Evolutionary conservation across 2,888 invertebrate species (phyloP).

Genomic region (Eupithecia subfuscata): DNA sequence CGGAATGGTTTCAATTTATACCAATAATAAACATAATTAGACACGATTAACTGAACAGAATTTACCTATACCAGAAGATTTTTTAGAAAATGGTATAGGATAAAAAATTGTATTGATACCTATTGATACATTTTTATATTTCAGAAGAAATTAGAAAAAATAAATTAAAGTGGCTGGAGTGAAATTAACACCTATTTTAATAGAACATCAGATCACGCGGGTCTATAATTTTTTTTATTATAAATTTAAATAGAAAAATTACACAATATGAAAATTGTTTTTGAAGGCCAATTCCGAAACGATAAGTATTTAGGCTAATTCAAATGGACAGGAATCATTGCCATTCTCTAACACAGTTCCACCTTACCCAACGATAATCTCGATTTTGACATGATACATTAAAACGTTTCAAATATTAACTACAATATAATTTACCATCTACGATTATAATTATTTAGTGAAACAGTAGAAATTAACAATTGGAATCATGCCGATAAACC

Average conservation of each 20-base stretch:
- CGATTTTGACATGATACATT: slow-evolving; percentile 57
- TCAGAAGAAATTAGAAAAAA: background rate
- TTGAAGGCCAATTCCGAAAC: slow-evolving; percentile 55
- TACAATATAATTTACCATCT: slow-evolving; percentile 57
- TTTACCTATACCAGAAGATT: background rate
- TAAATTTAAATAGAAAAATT: background rate
- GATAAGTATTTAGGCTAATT: slow-evolving; percentile 63
- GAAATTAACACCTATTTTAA: background rate
- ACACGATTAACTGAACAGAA: background rate
- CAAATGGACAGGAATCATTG: slow-evolving; percentile 63
- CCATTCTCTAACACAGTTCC: slow-evolving; percentile 78
- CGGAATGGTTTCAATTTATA: slow-evolving; percentile 58
- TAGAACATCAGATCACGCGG: background rate
- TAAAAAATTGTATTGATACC: no score
- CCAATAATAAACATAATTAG: slow-evolving; percentile 39
- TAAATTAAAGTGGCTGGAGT: no score
- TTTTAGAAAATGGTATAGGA: no score
- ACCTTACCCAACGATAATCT: slow-evolving; percentile 74
- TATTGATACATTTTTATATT: no score
- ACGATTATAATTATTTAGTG: slow-evolving; percentile 65
- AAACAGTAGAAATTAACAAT: slow-evolving; percentile 72
- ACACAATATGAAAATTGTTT: background rate
- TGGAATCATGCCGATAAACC: slow-evolving; percentile 81
- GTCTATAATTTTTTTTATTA: background rate
- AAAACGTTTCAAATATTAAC: slow-evolving; percentile 59